A percentile compares a stretch with the other conserved stretches of the same genome.
Evolutionary conservation across 1,140 invertebrate genomes (phyloP).

Genomic region (Macrobrachium rosenbergii): DNA sequence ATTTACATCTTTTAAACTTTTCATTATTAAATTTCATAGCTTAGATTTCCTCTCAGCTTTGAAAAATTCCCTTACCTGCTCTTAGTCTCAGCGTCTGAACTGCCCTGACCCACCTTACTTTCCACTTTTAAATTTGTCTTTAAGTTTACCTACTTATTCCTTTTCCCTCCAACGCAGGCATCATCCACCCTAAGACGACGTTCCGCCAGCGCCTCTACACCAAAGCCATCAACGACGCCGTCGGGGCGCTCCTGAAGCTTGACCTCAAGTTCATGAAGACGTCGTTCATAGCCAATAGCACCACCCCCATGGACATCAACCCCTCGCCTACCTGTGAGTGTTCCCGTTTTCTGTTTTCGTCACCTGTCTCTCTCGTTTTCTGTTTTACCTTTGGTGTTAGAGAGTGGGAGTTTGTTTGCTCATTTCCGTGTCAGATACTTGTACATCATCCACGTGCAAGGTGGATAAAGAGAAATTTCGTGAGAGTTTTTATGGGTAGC

Average conservation of each 20-base stretch:
- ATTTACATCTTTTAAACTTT: no score
- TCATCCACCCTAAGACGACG: constrained; percentile 34
- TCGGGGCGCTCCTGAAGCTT: constrained; percentile 19
- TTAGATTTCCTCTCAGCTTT: no score
- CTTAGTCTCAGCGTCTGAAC: neutral
- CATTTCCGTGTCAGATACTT: no score
- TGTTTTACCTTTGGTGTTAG: no score
- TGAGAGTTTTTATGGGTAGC: no score
- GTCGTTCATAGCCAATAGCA: constrained; percentile 18
- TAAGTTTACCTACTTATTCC: neutral
- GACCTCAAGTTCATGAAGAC: constrained; percentile 34
- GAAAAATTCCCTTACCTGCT: no score
- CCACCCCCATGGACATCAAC: constrained; percentile 40
- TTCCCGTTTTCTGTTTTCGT: neutral
- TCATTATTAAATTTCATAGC: no score
- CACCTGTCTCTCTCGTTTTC: no score
- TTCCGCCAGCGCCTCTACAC: constrained; percentile 25
- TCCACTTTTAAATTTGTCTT: neutral
- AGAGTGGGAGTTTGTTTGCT: no score
- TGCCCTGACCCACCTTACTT: neutral
- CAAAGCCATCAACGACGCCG: constrained; percentile 40
- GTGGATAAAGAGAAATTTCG: no score
- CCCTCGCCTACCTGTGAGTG: constrained; percentile 49
- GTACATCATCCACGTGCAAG: no score
- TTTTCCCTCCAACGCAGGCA: neutral